Evolutionary conservation across 2,888 invertebrate genomes (phyloP).

Genomic region (Sinohyriopsis cumingii): DNA sequence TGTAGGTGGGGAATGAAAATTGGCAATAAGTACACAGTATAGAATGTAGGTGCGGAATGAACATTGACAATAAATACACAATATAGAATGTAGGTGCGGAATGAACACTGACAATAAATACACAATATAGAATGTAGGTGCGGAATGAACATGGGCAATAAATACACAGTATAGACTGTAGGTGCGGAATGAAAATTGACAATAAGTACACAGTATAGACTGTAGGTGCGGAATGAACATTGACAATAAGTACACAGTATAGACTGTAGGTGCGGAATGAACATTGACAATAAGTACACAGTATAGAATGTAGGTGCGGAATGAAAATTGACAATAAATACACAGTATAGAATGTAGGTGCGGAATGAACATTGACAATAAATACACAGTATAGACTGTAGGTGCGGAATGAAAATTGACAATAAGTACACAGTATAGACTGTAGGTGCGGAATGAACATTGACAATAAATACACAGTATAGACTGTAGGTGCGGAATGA

Average conservation of each 20-base stretch:
- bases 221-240: conserved; percentile 64
- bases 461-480: too few species aligned
- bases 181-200: background rate
- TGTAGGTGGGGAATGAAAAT: conserved; percentile 64
- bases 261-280: conserved; percentile 71
- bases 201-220: conserved; percentile 69
- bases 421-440: conserved; percentile 69
- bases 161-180: conserved; percentile 74
- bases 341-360: conserved; percentile 74
- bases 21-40: conserved; percentile 55
- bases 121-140: conserved; percentile 74
- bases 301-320: conserved; percentile 73
- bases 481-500: too few species aligned
- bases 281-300: background rate
- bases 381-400: conserved; percentile 74
- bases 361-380: background rate
- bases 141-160: background rate
- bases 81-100: conserved; percentile 73
- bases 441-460: conserved; percentile 64
- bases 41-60: conserved; percentile 71
- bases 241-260: conserved; percentile 55
- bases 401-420: background rate
- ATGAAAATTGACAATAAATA: background rate
- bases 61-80: background rate
- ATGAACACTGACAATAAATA: background rate